Percentiles rank a stretch among this genome's conserved stretches.
These are phyloP conservation scores for Pangasius larnaudii DNA, from an alignment of 2,797 vertebrate species.

Conservation along the genomic window DNA sequence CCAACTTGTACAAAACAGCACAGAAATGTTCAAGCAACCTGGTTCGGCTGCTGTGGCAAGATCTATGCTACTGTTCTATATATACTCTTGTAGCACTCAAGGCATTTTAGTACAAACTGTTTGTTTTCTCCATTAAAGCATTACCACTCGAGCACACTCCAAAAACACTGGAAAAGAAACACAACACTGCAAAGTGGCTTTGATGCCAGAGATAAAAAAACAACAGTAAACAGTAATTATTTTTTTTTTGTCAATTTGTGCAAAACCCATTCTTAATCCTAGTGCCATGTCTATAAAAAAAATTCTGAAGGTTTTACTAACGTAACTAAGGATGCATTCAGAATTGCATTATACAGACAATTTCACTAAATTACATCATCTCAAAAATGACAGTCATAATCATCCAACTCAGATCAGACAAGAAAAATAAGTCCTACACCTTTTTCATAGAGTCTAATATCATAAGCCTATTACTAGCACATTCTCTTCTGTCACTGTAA, in stretches of 20 bases:
- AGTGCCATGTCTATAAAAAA: not conserved
- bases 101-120: not conserved
- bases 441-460: slow-evolving; percentile 12
- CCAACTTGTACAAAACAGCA: not conserved
- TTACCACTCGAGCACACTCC: not conserved
- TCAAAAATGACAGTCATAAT: slow-evolving; percentile 21
- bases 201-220: not conserved
- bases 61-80: slow-evolving; percentile 2
- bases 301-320: slow-evolving; percentile 7
- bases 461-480: not conserved
- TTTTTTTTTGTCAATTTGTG: not conserved
- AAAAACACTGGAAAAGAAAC: not conserved
- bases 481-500: not conserved
- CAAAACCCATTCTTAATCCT: slow-evolving; percentile 13
- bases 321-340: not conserved
- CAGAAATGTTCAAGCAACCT: not conserved
- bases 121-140: slow-evolving; percentile 16
- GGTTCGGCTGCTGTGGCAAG: not conserved
- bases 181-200: not conserved
- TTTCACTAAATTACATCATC: slow-evolving; percentile 23
- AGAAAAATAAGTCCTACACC: slow-evolving; percentile 4
- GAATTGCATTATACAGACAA: slow-evolving; percentile 10
- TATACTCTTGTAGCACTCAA: not conserved
- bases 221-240: slow-evolving; percentile 11
- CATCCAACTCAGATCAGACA: not conserved